Evolutionary conservation across 30 jellyfish, hydroid and myxozoan genomes (phyloP).

Genomic region (Sanderia malayensis): DNA sequence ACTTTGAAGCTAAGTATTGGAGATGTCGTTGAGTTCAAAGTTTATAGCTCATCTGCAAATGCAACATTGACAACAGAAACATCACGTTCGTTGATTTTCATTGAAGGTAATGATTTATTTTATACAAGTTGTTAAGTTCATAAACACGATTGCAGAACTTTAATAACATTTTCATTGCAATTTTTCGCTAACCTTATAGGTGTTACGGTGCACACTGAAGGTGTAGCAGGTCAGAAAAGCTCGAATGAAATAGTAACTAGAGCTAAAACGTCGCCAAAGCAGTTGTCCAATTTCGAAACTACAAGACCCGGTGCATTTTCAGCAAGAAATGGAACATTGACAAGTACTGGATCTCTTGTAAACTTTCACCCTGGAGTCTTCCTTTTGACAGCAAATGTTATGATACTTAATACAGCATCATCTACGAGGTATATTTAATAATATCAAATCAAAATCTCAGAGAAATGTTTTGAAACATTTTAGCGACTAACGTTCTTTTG

Average conservation of each 20-base stretch:
- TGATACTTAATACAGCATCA: conserved; percentile 46
- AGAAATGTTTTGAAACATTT: no score
- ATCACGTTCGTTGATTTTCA: conserved; percentile 56
- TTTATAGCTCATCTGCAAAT: conserved; percentile 15
- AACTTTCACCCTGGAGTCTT: conserved; percentile 81
- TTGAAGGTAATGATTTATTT: conserved; percentile 35
- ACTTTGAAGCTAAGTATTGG: conserved; percentile 44
- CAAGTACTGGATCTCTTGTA: conserved; percentile 42
- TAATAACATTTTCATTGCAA: background rate
- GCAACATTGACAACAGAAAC: conserved; percentile 54
- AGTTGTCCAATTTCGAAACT: conserved; percentile 24
- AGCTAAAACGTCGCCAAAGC: conserved; percentile 34
- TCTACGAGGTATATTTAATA: conserved; percentile 55
- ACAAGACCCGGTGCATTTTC: conserved; percentile 50
- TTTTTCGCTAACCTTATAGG: conserved; percentile 8
- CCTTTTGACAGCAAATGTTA: conserved; percentile 45
- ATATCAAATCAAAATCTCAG: no score
- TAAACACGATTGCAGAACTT: no score
- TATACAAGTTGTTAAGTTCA: background rate
- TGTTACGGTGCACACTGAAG: conserved; percentile 55
- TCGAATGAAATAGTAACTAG: conserved; percentile 21
- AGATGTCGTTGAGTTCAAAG: conserved; percentile 64
- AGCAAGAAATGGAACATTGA: conserved; percentile 62
- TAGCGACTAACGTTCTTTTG: no score
- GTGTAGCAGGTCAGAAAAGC: conserved; percentile 45